Percentiles rank a stretch among this genome's conserved stretches.
phyloP scores from a whole-genome alignment of 2,888 invertebrate species.

The Drosophila subsilvestris region DNA sequence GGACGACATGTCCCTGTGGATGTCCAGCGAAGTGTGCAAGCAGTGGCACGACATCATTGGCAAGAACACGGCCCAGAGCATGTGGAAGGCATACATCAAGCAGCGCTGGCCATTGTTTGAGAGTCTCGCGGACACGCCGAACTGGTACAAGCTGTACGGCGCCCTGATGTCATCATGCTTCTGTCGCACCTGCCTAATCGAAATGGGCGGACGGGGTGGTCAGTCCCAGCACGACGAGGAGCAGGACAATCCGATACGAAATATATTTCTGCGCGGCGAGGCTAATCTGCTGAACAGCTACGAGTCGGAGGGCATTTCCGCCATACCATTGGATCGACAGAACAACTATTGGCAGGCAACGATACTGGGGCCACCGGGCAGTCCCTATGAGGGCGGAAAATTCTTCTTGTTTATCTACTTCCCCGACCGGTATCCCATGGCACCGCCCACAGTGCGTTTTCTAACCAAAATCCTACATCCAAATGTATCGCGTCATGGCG shows the following conservation, averaged over 20 bases:
- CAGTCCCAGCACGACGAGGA: constrained; percentile 86
- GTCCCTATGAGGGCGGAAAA: constrained; percentile 96
- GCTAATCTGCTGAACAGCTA: constrained; percentile 84
- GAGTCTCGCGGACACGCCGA: constrained; percentile 88
- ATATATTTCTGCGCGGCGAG: constrained; percentile 91
- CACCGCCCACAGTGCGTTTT: constrained; percentile 95
- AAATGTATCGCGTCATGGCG: constrained; percentile 97
- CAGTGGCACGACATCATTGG: constrained; percentile 93
- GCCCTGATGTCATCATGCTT: constrained; percentile 91
- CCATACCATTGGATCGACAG: constrained; percentile 83
- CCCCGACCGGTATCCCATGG: constrained; percentile 95
- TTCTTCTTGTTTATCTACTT: constrained; percentile 96
- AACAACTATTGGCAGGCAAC: constrained; percentile 95
- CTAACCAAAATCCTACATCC: constrained; percentile 97
- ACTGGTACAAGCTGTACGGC: constrained; percentile 92
- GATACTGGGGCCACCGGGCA: constrained; percentile 95
- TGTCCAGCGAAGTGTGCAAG: constrained; percentile 93
- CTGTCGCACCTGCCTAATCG: constrained; percentile 93
- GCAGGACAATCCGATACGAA: constrained; percentile 93
- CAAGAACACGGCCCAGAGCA: constrained; percentile 90
- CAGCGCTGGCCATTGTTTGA: constrained; percentile 94
- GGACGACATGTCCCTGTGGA: constrained; percentile 96
- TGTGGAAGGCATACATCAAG: constrained; percentile 92
- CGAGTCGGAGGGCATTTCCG: constrained; percentile 84
- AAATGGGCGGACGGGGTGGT: constrained; percentile 91